Base-by-base conservation (phyloP, 2,888 invertebrate species). In the Papilio demoleus region DNA sequence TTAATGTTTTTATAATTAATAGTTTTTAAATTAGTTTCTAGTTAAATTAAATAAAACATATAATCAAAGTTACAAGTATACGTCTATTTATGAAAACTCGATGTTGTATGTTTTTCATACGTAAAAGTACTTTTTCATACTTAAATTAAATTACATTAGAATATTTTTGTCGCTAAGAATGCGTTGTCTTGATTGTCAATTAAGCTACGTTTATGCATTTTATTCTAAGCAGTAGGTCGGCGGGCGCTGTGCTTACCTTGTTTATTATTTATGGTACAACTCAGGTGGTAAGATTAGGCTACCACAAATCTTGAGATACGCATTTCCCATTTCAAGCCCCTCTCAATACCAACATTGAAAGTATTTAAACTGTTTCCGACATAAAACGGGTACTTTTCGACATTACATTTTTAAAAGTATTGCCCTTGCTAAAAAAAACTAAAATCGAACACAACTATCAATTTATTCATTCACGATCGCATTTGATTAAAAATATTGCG, bases 221-320 rank as follows among this genome's bases (percentile, higher is more conserved):
- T 83, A 79, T 80, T 76, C 77, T 80, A 80, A 85, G 82, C 83
- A 80, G 77, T 68, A 47, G 71, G n/a, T n/a, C n/a, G 73, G 75
- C 11, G 53, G 31, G 27, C 31, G n/a, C 53, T 31, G 38, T 38
- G 14, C 31, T 73, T 71, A 80, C 77, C 56, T 24, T 76, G 74
- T 91, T 81, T 88, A 92, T 91, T 90, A 92, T 92, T 91, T 91
- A 92, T 92, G 90, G 88, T 90, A 87, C 88, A 87, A 78, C 88
- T 88, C 90, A 90, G 87, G 88, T 88, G 89, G 77, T 80, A 78
- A 80, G 92, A 91, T 92, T 92, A 90, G 80, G 82, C 76, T 69
- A 77, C 92, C 92, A 78, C 92, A 89, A 82, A 80, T 83, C 79
- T 76, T 72, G 74, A 81, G 79, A 84, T 84, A 81, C 85, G 85